These are phyloP conservation scores for Scolopax rusticola DNA, from an alignment of 2,797 vertebrate genomes.

Conservation along the genomic window DNA sequence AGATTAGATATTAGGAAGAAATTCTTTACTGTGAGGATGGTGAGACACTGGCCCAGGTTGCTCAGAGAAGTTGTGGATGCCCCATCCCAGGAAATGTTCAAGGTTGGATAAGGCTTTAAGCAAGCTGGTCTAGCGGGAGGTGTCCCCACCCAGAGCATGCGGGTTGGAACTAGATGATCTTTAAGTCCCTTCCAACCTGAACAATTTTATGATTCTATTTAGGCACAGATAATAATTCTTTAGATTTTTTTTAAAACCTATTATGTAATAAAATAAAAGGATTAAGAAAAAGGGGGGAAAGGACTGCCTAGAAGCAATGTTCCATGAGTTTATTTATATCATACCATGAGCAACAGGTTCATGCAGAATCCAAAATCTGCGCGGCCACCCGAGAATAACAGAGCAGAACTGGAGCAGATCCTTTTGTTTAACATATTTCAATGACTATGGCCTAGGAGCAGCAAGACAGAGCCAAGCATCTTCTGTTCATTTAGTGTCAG, in stretches of 20 bases:
- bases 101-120: too few relatives aligned
- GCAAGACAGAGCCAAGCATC: not conserved
- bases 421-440: not conserved
- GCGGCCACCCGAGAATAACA: rapidly evolving
- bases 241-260: not conserved
- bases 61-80: too few relatives aligned
- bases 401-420: not conserved
- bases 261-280: not conserved
- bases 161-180: too few relatives aligned
- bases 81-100: too few relatives aligned
- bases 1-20: too few relatives aligned
- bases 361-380: not conserved
- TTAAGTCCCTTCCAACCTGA: too few relatives aligned
- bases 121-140: too few relatives aligned
- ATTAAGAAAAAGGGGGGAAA: not conserved
- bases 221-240: not conserved
- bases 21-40: too few relatives aligned
- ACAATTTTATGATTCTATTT: too few relatives aligned
- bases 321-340: not conserved
- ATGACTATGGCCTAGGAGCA: not conserved
- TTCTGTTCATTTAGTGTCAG: not conserved
- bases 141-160: too few relatives aligned
- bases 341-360: not conserved
- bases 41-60: too few relatives aligned
- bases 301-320: not conserved